Base-by-base conservation (phyloP, 2,888 invertebrate species). In the Drosophila affinis region DNA sequence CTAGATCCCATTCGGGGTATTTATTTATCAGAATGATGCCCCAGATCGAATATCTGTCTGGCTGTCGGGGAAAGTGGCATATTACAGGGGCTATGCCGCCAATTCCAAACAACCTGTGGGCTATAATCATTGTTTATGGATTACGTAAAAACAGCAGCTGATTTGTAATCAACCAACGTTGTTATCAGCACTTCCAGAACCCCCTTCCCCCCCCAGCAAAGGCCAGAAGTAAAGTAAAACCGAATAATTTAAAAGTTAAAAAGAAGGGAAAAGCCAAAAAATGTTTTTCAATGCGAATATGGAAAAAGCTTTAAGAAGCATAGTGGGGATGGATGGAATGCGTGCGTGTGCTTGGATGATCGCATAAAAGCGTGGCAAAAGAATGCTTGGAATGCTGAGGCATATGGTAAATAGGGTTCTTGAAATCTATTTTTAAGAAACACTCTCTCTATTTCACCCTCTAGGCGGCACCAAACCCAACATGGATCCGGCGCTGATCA, bases 401-500 rank as follows among this genome's bases (percentile, higher is more conserved):
- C 39, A 39, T 39, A 7, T 39, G 39, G 14, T 39, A 55, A 55
- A 49, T 59, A 5, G 29, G 14, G 21, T 12, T 27, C 3, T 47
- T 58, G 54, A 56, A 32, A 9, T 59, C 61, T 72, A 62, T 75
- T 78, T 69, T 44, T 18, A 46, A 45, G 18, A 32, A n/a, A 56
- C 39, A 9, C 21, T 49, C 14, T 7, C 10, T 27, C 14, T 24
- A 7, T 45, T 49, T 17, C 54, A 17, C 10, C 17, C 54, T 57
- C 24, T 21, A 86, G 87, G 88, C 60, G 75, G 53, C 56, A 80
- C 72, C 62, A 85, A 82, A 64, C 63, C 89, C 69, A 83, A 70
- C 34, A 83, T 85, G 67, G 89, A 87, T 70, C 85, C 89, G 39
- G 77, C 89, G 27, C 75, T 92, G 64, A 90, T 90, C 54, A 92